Evolutionary conservation across 2,113 vertebrate genomes (phyloP).

Genomic region (Alces alces): DNA sequence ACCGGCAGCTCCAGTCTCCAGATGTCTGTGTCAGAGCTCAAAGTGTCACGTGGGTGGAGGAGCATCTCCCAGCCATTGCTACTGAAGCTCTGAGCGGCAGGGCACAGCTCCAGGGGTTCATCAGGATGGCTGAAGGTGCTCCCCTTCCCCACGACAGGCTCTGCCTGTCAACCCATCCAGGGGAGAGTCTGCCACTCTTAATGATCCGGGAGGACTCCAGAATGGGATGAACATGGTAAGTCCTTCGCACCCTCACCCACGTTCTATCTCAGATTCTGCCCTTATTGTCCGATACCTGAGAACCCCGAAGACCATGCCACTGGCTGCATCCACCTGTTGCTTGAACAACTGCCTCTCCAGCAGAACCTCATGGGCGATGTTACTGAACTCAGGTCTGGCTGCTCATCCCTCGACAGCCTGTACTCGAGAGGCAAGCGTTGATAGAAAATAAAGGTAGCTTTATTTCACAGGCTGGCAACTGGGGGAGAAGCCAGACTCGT

Average conservation of each 20-base stretch:
- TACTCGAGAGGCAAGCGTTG: background rate
- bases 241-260: accelerated
- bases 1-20: accelerated
- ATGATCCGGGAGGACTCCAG: accelerated
- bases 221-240: accelerated
- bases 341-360: background rate
- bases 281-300: background rate
- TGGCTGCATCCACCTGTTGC: background rate
- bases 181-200: background rate
- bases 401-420: background rate
- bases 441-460: background rate
- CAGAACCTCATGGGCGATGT: accelerated
- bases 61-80: background rate
- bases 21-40: accelerated
- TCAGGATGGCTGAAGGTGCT: background rate
- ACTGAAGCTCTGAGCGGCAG: background rate
- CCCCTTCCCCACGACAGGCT: accelerated
- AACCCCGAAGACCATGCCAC: accelerated
- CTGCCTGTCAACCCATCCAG: background rate
- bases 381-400: accelerated
- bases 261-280: accelerated
- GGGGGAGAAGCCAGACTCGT: background rate
- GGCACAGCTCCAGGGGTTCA: background rate
- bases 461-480: background rate
- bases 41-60: background rate